These are phyloP conservation scores for Thamnaconus septentrionalis DNA, from an alignment of 2,113 vertebrate species.

Conservation along the genomic window DNA sequence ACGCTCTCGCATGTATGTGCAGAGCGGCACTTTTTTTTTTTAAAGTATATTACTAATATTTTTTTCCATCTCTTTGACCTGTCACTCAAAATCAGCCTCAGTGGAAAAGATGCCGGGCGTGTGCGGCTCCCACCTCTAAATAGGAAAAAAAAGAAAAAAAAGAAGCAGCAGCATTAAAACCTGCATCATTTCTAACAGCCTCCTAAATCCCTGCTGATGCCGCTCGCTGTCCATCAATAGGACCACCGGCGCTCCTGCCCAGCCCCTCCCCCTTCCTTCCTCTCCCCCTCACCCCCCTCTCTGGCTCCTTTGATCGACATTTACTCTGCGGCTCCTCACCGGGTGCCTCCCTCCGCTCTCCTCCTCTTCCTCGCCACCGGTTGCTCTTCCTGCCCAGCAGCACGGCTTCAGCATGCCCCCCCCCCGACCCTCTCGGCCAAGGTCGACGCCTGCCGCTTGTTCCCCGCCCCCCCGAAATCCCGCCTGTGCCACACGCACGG, in stretches of 20 bases:
- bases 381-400: constrained; percentile 52
- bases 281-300: too few relatives aligned
- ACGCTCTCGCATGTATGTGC: constrained; percentile 41
- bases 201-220: constrained; percentile 49
- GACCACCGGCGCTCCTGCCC: constrained; percentile 45
- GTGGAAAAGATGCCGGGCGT: constrained; percentile 36
- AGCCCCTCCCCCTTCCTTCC: constrained; percentile 19
- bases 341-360: constrained; percentile 42
- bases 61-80: constrained; percentile 61
- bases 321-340: constrained; percentile 42
- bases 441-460: constrained; percentile 57
- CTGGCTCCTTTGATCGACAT: constrained; percentile 48
- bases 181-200: constrained; percentile 49
- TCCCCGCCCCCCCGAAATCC: constrained; percentile 27
- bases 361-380: constrained; percentile 46
- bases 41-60: not conserved
- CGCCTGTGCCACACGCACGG: constrained; percentile 45
- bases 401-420: constrained; percentile 44
- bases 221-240: constrained; percentile 58
- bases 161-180: constrained; percentile 33
- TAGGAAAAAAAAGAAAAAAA: constrained; percentile 18
- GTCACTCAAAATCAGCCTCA: constrained; percentile 68
- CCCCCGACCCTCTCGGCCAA: constrained; percentile 33
- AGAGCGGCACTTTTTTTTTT: constrained; percentile 42
- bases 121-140: constrained; percentile 10